These are phyloP conservation scores for Hyalella azteca DNA, from an alignment of 2,888 invertebrate genomes.

Conservation along the genomic window DNA sequence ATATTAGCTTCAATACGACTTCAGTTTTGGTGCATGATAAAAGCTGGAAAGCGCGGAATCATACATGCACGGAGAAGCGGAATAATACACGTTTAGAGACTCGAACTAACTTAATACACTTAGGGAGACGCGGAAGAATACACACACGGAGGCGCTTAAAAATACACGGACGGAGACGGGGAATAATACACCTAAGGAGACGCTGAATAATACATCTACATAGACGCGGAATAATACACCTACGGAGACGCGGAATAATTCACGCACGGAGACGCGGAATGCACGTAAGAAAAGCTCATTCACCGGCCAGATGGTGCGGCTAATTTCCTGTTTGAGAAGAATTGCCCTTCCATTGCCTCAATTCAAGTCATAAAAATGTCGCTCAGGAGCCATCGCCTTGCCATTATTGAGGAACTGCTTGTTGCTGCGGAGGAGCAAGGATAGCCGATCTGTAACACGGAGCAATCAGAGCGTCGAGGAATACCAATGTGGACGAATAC, in stretches of 20 bases:
- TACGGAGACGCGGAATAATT: not conserved
- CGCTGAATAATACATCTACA: not conserved
- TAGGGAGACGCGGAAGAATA: not conserved
- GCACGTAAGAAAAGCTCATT: not conserved
- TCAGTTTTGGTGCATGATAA: too few species aligned
- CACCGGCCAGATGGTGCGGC: not conserved
- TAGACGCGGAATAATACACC: not conserved
- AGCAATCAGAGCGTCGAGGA: too few species aligned
- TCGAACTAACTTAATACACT: not conserved
- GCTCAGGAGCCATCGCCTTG: not conserved
- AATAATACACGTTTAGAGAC: not conserved
- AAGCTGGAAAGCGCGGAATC: too few species aligned
- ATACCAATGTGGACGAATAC: too few species aligned
- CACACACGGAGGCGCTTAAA: too few species aligned
- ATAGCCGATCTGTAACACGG: too few species aligned
- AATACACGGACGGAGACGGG: not conserved
- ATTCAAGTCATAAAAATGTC: constrained; percentile 8
- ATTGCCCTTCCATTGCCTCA: constrained; percentile 9
- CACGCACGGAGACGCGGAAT: not conserved
- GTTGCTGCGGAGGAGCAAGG: not conserved
- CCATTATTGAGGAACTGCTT: constrained; percentile 3
- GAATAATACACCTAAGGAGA: not conserved
- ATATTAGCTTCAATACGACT: too few species aligned
- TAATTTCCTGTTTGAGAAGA: not conserved
- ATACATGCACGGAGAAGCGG: not conserved